Evolutionary conservation across 2,113 vertebrate species (phyloP).

Genomic region (Aleadryas rufinucha): DNA sequence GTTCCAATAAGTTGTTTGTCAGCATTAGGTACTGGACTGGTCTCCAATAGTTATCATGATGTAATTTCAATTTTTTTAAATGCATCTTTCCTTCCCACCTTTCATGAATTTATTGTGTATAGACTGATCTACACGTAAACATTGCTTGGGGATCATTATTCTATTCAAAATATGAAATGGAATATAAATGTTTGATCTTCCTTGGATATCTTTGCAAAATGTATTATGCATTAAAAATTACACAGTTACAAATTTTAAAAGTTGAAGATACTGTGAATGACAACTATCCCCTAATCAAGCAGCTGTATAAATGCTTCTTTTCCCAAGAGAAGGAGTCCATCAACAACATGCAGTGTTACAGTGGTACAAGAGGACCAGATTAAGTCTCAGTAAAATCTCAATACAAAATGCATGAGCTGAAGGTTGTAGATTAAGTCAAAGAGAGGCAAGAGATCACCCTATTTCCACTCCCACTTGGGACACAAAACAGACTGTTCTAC

Average conservation of each 20-base stretch:
- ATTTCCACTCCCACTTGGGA: background rate
- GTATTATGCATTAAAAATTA: background rate
- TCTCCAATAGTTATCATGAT: background rate
- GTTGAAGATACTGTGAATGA: background rate
- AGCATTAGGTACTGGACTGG: background rate
- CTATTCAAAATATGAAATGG: background rate
- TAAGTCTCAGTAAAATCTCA: background rate
- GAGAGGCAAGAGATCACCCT: background rate
- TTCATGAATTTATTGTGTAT: background rate
- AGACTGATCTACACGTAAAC: background rate
- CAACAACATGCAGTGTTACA: background rate
- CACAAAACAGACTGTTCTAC: background rate
- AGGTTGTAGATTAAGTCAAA: background rate
- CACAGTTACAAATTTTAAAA: background rate
- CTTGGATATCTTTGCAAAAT: background rate
- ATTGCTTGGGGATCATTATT: background rate
- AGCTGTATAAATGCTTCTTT: background rate
- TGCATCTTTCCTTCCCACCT: background rate
- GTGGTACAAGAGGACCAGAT: background rate
- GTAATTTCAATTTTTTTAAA: background rate
- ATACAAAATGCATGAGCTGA: background rate
- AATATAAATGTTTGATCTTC: background rate
- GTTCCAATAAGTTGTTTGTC: background rate
- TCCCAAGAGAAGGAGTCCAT: background rate
- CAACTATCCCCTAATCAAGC: background rate